These are phyloP conservation scores for Drosophila hawaiiensis DNA, from an alignment of 2,888 invertebrate genomes.

Conservation along the genomic window DNA sequence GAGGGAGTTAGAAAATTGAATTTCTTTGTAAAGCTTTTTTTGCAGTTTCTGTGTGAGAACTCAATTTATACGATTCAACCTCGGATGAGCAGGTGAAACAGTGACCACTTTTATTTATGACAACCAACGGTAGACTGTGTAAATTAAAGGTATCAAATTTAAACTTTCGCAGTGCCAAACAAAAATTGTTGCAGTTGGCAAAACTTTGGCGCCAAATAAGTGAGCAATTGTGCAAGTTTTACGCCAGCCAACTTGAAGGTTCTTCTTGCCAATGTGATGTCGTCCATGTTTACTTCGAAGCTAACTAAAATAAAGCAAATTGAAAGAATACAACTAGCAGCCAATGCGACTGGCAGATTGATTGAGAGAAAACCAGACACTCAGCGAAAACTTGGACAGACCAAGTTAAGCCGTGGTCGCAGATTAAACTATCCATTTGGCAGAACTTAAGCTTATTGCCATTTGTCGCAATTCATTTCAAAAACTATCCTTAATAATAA, in stretches of 20 bases:
- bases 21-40: constrained; percentile 54
- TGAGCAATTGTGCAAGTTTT: constrained; percentile 57
- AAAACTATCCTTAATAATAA: constrained; percentile 20
- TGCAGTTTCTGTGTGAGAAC: constrained; percentile 47
- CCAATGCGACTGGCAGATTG: constrained; percentile 10
- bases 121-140: constrained; percentile 37
- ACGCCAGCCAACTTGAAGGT: constrained; percentile 21
- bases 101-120: constrained; percentile 45
- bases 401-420: constrained; percentile 14
- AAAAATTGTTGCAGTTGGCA: constrained; percentile 53
- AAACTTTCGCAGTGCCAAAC: constrained; percentile 44
- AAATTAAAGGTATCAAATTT: constrained; percentile 66
- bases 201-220: constrained; percentile 73
- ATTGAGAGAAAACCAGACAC: not conserved
- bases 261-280: constrained; percentile 33
- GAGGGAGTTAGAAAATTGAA: constrained; percentile 55
- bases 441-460: constrained; percentile 36
- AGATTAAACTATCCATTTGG: constrained; percentile 33
- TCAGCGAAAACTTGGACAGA: constrained; percentile 23
- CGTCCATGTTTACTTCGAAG: constrained; percentile 55
- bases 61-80: constrained; percentile 32
- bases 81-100: constrained; percentile 11
- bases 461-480: constrained; percentile 46
- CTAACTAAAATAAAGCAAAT: constrained; percentile 54
- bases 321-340: constrained; percentile 59